Evolutionary conservation across 2,113 vertebrate species (phyloP).

Genomic region (Emberiza fucata): DNA sequence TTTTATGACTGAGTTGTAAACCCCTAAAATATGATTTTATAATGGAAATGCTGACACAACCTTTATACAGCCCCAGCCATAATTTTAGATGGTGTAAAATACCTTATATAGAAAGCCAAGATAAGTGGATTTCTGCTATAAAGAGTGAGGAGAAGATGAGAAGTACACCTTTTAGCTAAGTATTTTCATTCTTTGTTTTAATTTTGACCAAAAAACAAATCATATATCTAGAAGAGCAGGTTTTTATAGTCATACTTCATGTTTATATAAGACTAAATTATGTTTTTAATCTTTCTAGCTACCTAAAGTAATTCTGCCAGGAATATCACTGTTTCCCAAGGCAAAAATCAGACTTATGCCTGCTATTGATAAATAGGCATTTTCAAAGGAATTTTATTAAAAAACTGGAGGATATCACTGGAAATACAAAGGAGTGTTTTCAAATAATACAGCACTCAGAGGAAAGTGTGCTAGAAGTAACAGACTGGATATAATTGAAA

Average conservation of each 20-base stretch:
- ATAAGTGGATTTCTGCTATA: constrained; percentile 12
- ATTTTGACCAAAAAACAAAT: constrained; percentile 23
- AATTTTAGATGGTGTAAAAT: constrained; percentile 59
- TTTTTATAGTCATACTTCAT: constrained; percentile 9
- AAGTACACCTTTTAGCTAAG: neutral
- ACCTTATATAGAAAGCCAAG: constrained; percentile 41
- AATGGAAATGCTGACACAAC: constrained; percentile 71
- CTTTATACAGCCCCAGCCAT: constrained; percentile 45
- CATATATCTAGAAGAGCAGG: neutral
- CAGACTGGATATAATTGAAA: constrained; percentile 46
- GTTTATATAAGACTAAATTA: constrained; percentile 50
- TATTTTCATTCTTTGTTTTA: constrained; percentile 29
- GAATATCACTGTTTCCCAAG: constrained; percentile 27
- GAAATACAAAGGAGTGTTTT: neutral
- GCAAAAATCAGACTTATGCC: neutral
- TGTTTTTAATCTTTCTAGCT: constrained; percentile 56
- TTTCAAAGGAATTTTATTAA: constrained; percentile 44
- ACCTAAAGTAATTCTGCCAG: constrained; percentile 31
- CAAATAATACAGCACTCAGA: neutral
- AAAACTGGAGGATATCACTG: neutral
- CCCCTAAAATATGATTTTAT: constrained; percentile 58
- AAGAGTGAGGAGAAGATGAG: neutral
- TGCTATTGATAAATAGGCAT: constrained; percentile 24
- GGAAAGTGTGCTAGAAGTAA: constrained; percentile 10
- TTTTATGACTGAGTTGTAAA: constrained; percentile 66